These are phyloP conservation scores for Rhinoderma darwinii DNA, from an alignment of 2,113 vertebrate genomes.

Conservation along the genomic window DNA sequence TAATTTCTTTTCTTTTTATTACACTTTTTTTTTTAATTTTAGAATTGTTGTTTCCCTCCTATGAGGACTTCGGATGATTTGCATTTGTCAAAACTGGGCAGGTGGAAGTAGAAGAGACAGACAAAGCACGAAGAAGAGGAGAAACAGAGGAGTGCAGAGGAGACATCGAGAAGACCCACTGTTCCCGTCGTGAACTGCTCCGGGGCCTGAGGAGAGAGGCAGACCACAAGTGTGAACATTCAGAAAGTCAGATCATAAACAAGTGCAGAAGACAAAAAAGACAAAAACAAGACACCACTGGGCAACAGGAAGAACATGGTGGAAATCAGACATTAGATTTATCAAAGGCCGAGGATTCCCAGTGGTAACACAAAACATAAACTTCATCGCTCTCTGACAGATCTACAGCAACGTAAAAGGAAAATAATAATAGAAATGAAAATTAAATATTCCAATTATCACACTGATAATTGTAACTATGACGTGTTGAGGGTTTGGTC, in stretches of 20 bases:
- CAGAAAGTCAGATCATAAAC: not conserved
- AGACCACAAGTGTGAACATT: slow-evolving; percentile 5
- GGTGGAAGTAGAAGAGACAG: slow-evolving; percentile 54
- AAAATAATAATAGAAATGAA: not conserved
- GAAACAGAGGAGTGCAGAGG: slow-evolving; percentile 49
- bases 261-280: not conserved
- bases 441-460: not conserved
- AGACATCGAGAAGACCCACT: slow-evolving; percentile 50
- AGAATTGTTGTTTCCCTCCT: slow-evolving; percentile 52
- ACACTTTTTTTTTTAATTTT: slow-evolving; percentile 53
- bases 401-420: not conserved
- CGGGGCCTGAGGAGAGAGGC: slow-evolving; percentile 51
- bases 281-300: not conserved
- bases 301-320: not conserved
- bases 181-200: slow-evolving; percentile 56
- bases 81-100: slow-evolving; percentile 54
- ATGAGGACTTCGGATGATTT: slow-evolving; percentile 27
- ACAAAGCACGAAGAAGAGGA: slow-evolving; percentile 40
- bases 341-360: not conserved
- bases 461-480: not conserved
- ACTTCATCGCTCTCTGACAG: not conserved
- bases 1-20: slow-evolving; percentile 56
- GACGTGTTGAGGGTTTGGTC: not conserved
- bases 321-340: not conserved
- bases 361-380: not conserved